Evolutionary conservation across 2,888 invertebrate genomes (phyloP).

Genomic region (Euphydryas editha): DNA sequence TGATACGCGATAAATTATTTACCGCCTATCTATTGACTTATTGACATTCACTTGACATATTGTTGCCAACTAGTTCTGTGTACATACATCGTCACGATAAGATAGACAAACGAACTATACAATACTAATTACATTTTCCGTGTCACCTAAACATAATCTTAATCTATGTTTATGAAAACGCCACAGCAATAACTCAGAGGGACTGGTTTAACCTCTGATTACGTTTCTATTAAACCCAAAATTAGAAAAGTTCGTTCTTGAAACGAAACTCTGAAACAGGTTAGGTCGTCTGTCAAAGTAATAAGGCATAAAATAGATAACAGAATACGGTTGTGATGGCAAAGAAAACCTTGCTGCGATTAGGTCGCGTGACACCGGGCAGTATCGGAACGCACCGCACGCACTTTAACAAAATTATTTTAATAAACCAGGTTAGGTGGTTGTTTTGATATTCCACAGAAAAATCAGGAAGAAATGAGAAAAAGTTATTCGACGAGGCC

Average conservation of each 20-base stretch:
- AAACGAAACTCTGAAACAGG: not conserved
- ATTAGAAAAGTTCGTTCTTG: constrained; percentile 40
- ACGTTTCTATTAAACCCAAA: constrained; percentile 55
- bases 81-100: constrained; percentile 32
- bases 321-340: constrained; percentile 18
- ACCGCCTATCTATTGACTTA: constrained; percentile 35
- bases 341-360: constrained; percentile 34
- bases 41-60: constrained; percentile 45
- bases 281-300: constrained; percentile 18
- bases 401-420: constrained; percentile 80
- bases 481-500: constrained; percentile 35
- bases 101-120: constrained; percentile 24
- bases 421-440: constrained; percentile 78
- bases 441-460: constrained; percentile 62
- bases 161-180: constrained; percentile 68
- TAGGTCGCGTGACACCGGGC: constrained; percentile 67
- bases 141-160: constrained; percentile 58
- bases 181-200: constrained; percentile 62
- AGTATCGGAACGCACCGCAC: constrained; percentile 72
- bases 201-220: constrained; percentile 74
- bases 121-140: constrained; percentile 62
- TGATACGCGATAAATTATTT: constrained; percentile 38
- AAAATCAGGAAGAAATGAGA: constrained; percentile 42
- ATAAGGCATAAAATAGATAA: constrained; percentile 47
- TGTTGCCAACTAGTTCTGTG: constrained; percentile 32